Percentiles rank a stretch among this genome's conserved stretches.
phyloP scores from a whole-genome alignment of 1,140 invertebrate genomes.

The Sogatella furcifera region DNA sequence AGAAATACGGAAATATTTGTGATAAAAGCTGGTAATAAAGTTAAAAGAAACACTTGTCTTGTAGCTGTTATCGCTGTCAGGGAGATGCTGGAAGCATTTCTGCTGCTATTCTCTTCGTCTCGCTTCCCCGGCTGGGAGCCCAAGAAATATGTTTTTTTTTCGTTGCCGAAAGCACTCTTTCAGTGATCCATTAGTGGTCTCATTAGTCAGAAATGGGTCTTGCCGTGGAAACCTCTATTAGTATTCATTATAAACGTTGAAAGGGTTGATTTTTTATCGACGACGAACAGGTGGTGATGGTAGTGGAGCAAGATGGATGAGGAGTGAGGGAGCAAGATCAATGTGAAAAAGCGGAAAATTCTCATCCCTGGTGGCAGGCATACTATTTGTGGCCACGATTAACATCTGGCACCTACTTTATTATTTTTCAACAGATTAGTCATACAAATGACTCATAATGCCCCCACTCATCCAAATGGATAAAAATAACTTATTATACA shows the following conservation, averaged over 20 bases:
- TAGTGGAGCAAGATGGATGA: too few species aligned
- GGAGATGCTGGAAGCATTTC: not conserved
- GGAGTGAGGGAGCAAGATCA: too few species aligned
- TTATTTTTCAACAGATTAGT: too few species aligned
- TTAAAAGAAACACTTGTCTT: slow-evolving; percentile 4
- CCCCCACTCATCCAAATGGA: too few species aligned
- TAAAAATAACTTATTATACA: too few species aligned
- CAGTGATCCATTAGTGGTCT: slow-evolving; percentile 11
- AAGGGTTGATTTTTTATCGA: slow-evolving; percentile 18
- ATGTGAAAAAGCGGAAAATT: too few species aligned
- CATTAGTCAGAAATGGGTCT: slow-evolving; percentile 8
- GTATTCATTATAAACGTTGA: slow-evolving; percentile 11
- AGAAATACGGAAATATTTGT: too few species aligned
- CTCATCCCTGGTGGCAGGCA: too few species aligned
- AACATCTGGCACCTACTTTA: too few species aligned
- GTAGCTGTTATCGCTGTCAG: too few species aligned
- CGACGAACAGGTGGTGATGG: slow-evolving; percentile 8
- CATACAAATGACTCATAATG: too few species aligned
- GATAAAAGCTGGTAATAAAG: not conserved
- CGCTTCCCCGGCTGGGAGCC: not conserved
- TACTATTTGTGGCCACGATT: too few species aligned
- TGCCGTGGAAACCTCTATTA: slow-evolving; percentile 5
- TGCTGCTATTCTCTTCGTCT: not conserved
- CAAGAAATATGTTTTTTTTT: not conserved
- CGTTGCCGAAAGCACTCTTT: not conserved